Percentiles rank a stretch among this genome's conserved stretches.
Conservation (phyloP, 2,113 vertebrate species). For the Corapipo altera region DNA sequence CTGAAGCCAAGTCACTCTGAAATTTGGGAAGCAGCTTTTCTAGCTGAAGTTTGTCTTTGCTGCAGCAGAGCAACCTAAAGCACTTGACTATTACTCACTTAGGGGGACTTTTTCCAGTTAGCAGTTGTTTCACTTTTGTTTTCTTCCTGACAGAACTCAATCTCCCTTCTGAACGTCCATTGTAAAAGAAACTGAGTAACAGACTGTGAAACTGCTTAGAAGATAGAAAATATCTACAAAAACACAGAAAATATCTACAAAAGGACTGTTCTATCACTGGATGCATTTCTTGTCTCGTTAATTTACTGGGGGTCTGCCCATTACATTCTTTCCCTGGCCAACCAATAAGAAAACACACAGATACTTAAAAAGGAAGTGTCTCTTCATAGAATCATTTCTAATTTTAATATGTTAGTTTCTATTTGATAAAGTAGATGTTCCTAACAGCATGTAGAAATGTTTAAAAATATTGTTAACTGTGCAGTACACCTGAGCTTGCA, state of each 20-base stretch:
- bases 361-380: background rate
- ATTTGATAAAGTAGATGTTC: background rate
- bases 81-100: background rate
- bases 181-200: background rate
- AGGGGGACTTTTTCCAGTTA: background rate
- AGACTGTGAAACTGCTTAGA: background rate
- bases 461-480: background rate
- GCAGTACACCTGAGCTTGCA: background rate
- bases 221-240: background rate
- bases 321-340: background rate
- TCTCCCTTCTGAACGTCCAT: background rate
- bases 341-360: background rate
- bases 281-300: background rate
- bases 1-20: background rate
- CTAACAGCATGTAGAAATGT: background rate
- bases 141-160: background rate
- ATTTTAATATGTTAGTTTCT: background rate
- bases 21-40: background rate
- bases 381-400: background rate
- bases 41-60: background rate
- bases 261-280: background rate
- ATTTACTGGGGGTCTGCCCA: background rate
- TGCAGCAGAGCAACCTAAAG: background rate
- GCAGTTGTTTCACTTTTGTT: conserved; percentile 16
- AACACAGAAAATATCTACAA: background rate